phyloP scores from a whole-genome alignment of 2,113 vertebrate species.

The Chauna torquata region DNA sequence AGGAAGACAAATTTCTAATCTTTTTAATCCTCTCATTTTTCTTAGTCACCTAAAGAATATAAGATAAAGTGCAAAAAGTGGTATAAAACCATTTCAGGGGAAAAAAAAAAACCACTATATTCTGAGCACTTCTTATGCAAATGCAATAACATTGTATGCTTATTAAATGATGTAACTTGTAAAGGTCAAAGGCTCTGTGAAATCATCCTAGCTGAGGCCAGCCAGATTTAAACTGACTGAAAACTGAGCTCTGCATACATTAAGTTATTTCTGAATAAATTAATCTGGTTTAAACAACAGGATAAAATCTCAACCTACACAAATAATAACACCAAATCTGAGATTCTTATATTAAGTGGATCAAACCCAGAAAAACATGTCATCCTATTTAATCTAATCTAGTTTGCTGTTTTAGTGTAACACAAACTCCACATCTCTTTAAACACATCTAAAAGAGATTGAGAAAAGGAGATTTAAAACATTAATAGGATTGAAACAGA shows the following conservation, averaged over 20 bases:
- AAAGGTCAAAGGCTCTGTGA: background rate
- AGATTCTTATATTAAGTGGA: background rate
- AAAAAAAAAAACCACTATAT: background rate
- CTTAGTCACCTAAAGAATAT: background rate
- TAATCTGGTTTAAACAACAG: background rate
- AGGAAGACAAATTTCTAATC: background rate
- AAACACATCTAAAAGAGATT: background rate
- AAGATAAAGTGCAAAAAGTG: background rate
- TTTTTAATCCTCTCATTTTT: background rate
- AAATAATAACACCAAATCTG: background rate
- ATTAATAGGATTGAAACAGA: background rate
- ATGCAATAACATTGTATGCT: background rate
- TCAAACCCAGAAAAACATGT: background rate
- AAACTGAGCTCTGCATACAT: background rate
- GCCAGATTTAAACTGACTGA: background rate
- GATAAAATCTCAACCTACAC: background rate
- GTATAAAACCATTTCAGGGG: background rate
- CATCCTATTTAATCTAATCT: background rate
- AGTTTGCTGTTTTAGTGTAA: background rate
- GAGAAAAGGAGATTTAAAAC: background rate
- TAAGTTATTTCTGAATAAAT: background rate
- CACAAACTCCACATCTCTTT: background rate
- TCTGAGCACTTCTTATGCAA: background rate
- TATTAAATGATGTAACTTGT: background rate
- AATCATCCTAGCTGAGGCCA: background rate